Base-by-base conservation (phyloP, 2,113 vertebrate species). In the Euleptes europaea region DNA sequence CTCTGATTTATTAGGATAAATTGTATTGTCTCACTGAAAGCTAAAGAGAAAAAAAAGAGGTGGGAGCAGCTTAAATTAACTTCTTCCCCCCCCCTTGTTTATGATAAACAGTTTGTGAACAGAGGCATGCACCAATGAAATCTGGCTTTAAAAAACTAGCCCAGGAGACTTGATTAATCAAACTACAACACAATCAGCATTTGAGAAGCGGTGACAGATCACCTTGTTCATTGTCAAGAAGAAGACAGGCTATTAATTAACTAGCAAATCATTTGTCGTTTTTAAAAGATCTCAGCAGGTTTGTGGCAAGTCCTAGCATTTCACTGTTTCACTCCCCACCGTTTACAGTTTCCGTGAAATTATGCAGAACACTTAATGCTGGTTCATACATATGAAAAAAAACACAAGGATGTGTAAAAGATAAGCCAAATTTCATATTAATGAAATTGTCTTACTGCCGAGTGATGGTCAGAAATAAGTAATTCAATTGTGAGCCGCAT, bases 211-310 rank as follows among this genome's bases (percentile, higher is more conserved):
- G 42, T 84, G 76, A 87, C 69, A 83, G 35, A 35, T 40, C 11
- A 6, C 21, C 69, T 73, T 84, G 70, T 84, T 79, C 26, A 69
- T 67, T 51, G 70, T 83, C 54, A 72, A 73, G 69, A 51, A 77
- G 75, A 87, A 79, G 69, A 70, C 60, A 87, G 70, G 33, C 57
- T 73, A 73, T 79, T 79, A 79, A 87, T 80, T 87, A 87, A 57
- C 60, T 67, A 80, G 69, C 80, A 86, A 83, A 83, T 74, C 9
- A 80, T 84, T 80, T 87, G 76, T 57, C 21, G 11, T 14, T 82
- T 76, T 78, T 35, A 69, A 79, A 69, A 79, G 57, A 66, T 35
- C 38, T 79, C 70, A 74, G 15, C 60, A 88, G 44, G 69, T 63
- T 42, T 67, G 28, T 44, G 74, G 57, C 69, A 84, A 88, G 38